phyloP scores from a whole-genome alignment of 2,888 invertebrate genomes.

The Sphaeridia pumilis region DNA sequence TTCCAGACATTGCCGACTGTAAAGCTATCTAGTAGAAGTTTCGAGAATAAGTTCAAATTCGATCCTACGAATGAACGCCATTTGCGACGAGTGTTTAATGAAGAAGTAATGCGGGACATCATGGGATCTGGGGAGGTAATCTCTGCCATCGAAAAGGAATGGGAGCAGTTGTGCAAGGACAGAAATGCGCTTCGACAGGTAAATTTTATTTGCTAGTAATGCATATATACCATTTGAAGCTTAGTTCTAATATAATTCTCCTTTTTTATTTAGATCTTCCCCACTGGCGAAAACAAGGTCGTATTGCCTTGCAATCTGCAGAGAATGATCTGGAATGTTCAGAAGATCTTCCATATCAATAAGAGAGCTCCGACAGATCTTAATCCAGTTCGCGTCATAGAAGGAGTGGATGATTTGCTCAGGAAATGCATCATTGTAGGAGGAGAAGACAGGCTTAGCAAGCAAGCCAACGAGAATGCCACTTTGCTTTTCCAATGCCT shows the following conservation, averaged over 20 bases:
- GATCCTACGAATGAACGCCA: constrained; percentile 91
- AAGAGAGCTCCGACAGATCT: constrained; percentile 84
- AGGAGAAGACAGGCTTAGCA: constrained; percentile 89
- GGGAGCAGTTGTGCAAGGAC: constrained; percentile 85
- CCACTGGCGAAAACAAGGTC: constrained; percentile 90
- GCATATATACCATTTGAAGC: neutral
- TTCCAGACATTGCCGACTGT: constrained; percentile 91
- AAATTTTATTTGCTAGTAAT: neutral
- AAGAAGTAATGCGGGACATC: constrained; percentile 87
- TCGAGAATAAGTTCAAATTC: constrained; percentile 92
- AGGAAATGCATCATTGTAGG: constrained; percentile 85
- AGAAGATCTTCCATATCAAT: constrained; percentile 98
- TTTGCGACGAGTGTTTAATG: constrained; percentile 75
- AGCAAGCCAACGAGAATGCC: constrained; percentile 95
- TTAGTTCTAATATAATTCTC: neutral
- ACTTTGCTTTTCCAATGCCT: constrained; percentile 93
- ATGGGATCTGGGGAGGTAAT: constrained; percentile 85
- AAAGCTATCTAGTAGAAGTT: constrained; percentile 87
- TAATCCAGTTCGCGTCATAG: constrained; percentile 82
- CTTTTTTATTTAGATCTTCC: no score
- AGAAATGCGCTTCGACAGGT: constrained; percentile 59
- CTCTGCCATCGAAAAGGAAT: constrained; percentile 85
- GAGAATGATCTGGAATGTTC: constrained; percentile 99
- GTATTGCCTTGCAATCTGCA: constrained; percentile 96
- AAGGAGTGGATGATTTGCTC: constrained; percentile 74